A percentile compares a stretch with the other conserved stretches of the same genome.
These are phyloP conservation scores for Prochilodus magdalenae DNA, from an alignment of 2,113 vertebrate species.

Conservation along the genomic window DNA sequence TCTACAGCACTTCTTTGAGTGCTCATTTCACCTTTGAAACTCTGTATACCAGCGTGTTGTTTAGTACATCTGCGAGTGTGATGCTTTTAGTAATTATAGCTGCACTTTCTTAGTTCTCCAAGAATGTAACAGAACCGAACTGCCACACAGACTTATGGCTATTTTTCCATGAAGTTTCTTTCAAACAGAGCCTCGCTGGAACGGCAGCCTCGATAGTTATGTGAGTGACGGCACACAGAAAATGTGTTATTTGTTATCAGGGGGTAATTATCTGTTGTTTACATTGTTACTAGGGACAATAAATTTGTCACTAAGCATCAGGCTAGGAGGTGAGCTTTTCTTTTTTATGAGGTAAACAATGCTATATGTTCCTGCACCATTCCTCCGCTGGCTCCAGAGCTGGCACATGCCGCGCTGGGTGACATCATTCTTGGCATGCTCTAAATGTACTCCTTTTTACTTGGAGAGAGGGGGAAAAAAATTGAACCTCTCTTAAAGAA, in stretches of 20 bases:
- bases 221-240: conserved; percentile 50
- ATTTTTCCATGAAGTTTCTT: conserved; percentile 54
- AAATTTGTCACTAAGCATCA: conserved; percentile 84
- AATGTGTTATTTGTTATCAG: conserved; percentile 78
- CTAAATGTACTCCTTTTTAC: conserved; percentile 81
- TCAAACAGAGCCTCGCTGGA: conserved; percentile 22
- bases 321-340: conserved; percentile 85
- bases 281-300: conserved; percentile 89
- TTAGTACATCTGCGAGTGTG: neutral
- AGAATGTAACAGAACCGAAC: neutral
- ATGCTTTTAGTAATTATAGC: neutral
- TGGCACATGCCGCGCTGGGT: conserved; percentile 82
- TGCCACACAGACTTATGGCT: conserved; percentile 3
- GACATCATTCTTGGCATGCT: conserved; percentile 94
- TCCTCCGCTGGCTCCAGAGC: conserved; percentile 82
- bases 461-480: conserved; percentile 70
- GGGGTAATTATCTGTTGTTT: conserved; percentile 86
- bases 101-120: neutral
- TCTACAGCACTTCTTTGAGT: too few species aligned
- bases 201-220: conserved; percentile 38
- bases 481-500: conserved; percentile 75
- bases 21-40: too few species aligned
- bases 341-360: conserved; percentile 92
- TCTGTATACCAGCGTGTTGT: neutral
- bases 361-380: conserved; percentile 88